Percentiles rank a stretch among this genome's conserved stretches.
These are phyloP conservation scores for Mobula birostris DNA, from an alignment of 2,113 vertebrate genomes.

Conservation along the genomic window DNA sequence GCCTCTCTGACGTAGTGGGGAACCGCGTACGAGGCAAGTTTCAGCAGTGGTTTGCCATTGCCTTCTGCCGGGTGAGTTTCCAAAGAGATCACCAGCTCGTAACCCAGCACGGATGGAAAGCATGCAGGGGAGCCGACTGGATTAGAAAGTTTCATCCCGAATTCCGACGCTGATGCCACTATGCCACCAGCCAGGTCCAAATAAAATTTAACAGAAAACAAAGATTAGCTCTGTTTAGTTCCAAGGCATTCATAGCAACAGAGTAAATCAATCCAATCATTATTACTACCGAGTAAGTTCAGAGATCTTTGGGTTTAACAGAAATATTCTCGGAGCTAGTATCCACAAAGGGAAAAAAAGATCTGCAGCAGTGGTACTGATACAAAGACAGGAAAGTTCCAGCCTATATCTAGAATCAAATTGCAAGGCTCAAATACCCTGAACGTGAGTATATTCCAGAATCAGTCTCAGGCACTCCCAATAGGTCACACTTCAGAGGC, in stretches of 20 bases:
- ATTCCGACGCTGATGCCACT: too few species aligned
- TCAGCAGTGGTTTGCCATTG: too few species aligned
- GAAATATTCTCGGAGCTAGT: background rate
- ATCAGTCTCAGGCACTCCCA: background rate
- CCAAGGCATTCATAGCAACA: background rate
- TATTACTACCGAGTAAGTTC: background rate
- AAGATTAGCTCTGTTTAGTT: background rate
- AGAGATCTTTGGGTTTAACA: background rate
- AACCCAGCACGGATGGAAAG: too few species aligned
- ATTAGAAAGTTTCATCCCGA: too few species aligned
- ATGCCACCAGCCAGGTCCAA: too few species aligned
- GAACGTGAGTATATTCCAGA: background rate
- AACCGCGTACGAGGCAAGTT: too few species aligned
- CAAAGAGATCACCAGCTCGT: too few species aligned
- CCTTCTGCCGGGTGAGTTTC: too few species aligned
- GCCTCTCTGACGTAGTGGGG: too few species aligned
- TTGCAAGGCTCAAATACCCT: background rate
- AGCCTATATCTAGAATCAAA: too few species aligned
- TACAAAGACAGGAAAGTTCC: background rate
- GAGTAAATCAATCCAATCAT: background rate
- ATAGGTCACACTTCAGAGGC: background rate
- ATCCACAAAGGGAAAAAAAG: background rate
- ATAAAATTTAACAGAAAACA: too few species aligned
- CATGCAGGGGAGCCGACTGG: too few species aligned
- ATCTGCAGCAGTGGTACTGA: background rate